Evolutionary conservation across 2,888 invertebrate genomes (phyloP).

Genomic region (Luperina testacea): DNA sequence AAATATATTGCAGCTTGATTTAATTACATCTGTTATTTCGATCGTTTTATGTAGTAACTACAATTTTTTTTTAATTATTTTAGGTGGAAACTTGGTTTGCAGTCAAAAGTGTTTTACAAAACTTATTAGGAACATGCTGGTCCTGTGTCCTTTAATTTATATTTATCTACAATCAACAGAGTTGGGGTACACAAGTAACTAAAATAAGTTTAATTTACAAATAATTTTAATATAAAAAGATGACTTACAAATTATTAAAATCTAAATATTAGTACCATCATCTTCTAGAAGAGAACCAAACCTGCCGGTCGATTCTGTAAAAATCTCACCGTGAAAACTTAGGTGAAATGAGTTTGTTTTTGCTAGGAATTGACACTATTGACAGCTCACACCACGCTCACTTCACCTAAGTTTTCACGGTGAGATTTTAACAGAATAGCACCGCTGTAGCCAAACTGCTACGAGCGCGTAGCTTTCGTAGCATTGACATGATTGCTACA

Average conservation of each 20-base stretch:
- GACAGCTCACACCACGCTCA: no score
- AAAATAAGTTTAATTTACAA: no score
- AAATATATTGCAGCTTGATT: neutral
- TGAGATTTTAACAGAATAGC: no score
- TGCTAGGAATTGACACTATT: no score
- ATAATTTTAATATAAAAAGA: no score
- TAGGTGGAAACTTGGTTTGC: neutral
- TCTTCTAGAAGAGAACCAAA: neutral
- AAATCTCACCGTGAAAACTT: no score
- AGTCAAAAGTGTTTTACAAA: neutral
- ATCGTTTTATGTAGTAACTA: neutral
- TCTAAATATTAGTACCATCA: neutral
- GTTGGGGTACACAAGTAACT: no score
- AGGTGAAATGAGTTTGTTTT: no score
- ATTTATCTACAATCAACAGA: neutral
- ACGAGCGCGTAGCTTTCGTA: conserved; percentile 33
- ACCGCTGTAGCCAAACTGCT: conserved; percentile 27
- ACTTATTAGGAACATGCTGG: neutral
- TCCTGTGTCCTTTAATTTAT: neutral
- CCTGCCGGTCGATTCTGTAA: no score
- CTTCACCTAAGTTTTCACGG: no score
- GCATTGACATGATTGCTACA: neutral
- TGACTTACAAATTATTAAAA: neutral
- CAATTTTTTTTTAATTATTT: neutral
- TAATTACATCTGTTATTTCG: neutral